Conservation (phyloP, 2,888 invertebrate species). For the Drosophila ezoana region DNA sequence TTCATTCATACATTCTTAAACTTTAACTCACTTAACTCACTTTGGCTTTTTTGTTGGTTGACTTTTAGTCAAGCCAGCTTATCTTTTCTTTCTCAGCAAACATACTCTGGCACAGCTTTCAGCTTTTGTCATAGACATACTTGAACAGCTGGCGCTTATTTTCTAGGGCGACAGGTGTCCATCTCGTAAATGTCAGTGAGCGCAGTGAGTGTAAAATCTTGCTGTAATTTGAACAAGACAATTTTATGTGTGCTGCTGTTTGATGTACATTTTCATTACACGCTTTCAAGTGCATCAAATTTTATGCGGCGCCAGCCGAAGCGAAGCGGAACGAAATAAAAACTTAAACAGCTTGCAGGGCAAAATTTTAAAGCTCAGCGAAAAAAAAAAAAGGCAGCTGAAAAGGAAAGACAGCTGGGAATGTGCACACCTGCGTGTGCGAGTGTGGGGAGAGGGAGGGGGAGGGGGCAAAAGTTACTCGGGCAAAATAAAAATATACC, state of each 20-base stretch:
- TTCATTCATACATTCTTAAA: too few relatives aligned
- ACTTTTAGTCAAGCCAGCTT: background rate
- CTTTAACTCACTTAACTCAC: too few relatives aligned
- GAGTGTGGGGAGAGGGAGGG: too few relatives aligned
- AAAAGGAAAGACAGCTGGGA: conserved; percentile 34
- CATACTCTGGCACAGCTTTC: background rate
- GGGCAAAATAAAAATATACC: conserved; percentile 14
- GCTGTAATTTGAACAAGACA: conserved; percentile 47
- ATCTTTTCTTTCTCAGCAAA: background rate
- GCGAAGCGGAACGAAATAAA: conserved; percentile 25
- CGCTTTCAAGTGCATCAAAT: conserved; percentile 48
- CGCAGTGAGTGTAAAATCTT: conserved; percentile 55
- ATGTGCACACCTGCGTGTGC: conserved; percentile 44
- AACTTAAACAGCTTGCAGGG: conserved; percentile 27
- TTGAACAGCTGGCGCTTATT: conserved; percentile 1
- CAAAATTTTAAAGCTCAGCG: conserved; percentile 40
- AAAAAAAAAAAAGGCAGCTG: conserved; percentile 7
- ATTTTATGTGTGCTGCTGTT: conserved; percentile 44
- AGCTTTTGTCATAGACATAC: background rate
- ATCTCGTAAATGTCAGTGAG: conserved; percentile 27
- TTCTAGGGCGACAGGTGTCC: conserved; percentile 40
- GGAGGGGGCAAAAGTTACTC: background rate
- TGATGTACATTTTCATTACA: conserved; percentile 54
- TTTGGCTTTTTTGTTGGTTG: too few relatives aligned
- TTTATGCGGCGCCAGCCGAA: conserved; percentile 33